Conservation (phyloP, 2,888 invertebrate genomes). For the Cataglyphis livida region DNA sequence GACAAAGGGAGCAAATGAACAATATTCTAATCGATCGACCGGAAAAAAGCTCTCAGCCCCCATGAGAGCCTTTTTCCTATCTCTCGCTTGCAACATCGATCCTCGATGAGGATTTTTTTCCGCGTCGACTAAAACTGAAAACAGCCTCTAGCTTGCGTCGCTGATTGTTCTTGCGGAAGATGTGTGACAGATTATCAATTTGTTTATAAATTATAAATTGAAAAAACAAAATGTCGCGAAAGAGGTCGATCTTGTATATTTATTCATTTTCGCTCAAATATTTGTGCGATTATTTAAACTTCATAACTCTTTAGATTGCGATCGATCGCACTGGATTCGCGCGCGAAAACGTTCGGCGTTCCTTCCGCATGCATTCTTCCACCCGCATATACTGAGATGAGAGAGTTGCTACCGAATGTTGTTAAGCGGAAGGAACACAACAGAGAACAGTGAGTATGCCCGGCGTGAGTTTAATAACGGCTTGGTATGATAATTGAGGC, state of each 20-base stretch:
- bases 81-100: conserved; percentile 2
- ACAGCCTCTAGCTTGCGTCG: conserved; percentile 25
- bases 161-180: not conserved
- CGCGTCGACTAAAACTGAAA: conserved; percentile 5
- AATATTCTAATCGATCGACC: conserved; percentile 44
- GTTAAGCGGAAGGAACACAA: conserved; percentile 57
- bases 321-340: conserved; percentile 33
- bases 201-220: not conserved
- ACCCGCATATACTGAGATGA: not conserved
- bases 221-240: not conserved
- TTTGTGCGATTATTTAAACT: conserved; percentile 1
- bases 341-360: conserved; percentile 2
- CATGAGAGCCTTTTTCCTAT: conserved; percentile 15
- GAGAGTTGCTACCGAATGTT: conserved; percentile 55
- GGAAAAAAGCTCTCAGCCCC: not conserved
- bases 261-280: not conserved
- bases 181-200: not conserved
- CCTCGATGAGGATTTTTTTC: conserved; percentile 31
- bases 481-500: conserved; percentile 80
- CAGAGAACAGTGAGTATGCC: conserved; percentile 57
- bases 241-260: not conserved
- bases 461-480: conserved; percentile 75
- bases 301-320: conserved; percentile 5
- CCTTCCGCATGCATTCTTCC: not conserved
- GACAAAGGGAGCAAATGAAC: conserved; percentile 34